Base-by-base conservation (phyloP, 2,113 vertebrate genomes). In the Myotis davidii region DNA sequence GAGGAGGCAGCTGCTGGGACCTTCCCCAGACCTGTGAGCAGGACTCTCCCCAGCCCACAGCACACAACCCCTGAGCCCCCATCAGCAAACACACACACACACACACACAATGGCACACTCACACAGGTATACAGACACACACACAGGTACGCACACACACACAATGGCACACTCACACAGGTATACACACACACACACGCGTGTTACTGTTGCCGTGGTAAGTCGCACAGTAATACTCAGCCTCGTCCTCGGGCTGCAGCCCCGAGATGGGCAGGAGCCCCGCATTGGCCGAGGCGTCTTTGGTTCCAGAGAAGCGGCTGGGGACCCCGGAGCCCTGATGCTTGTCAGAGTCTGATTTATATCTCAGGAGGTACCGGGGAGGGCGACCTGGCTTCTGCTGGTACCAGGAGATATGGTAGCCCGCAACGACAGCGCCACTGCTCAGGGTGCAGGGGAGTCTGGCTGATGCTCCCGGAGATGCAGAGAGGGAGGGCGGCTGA, bases 341-440 rank as follows among this genome's bases (percentile, higher is more conserved):
- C 39, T 74, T 74, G 13, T 45, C 23, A 9, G 72, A 74, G 72
- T 74, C 72, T 8, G 39, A 45, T 6, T 45, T 27, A 7, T 45
- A 74, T 6, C 45, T 14, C 39, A 74, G 13, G 6, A 74, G 16
- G 0, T 1, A 16, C 25, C 72, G 12, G 39, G 37, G 72, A 45
- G 23, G 2, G 3, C 25, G 9, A 25, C 25, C 72, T 45, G 72
- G 72, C 6, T 74, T 74, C 72, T 74, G 39, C 39, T 74, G 72
- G 72, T 17, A 74, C 37, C 72, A 74, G 70, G 14, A 0, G 0
- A 45, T 73, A 0, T 0, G 0, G 0, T 17, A 20, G 2, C 7
- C 2, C 0, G n/a, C 54, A n/a, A 45, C 27, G 14, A 65, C 0
- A 23, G 25, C 21, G 1, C 23, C 70, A 0, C 29, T 37, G n/a